A percentile compares a stretch with the other conserved stretches of the same genome.
These are phyloP conservation scores for Drosophila rhopaloa DNA, from an alignment of 1,140 invertebrate species.

Conservation along the genomic window DNA sequence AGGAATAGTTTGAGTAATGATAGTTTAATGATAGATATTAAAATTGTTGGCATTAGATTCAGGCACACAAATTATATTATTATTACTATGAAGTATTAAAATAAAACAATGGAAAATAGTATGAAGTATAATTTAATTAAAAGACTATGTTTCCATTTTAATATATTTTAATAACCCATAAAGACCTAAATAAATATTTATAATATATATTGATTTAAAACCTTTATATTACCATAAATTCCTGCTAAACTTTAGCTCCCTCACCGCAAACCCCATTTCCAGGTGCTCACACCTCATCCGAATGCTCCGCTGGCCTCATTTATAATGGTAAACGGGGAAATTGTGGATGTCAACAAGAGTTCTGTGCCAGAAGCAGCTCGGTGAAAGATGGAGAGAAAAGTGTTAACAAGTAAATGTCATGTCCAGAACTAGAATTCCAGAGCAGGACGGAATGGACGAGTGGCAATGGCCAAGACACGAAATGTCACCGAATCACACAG, in stretches of 20 bases:
- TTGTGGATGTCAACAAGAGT: conserved; percentile 57
- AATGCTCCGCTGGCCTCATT: conserved; percentile 11
- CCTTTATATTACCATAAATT: neutral
- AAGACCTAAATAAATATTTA: neutral
- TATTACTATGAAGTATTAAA: too few relatives aligned
- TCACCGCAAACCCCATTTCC: conserved; percentile 1
- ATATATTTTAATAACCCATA: too few relatives aligned
- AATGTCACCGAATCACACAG: conserved; percentile 66
- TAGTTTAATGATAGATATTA: too few relatives aligned
- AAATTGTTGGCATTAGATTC: too few relatives aligned
- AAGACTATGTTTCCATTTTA: too few relatives aligned
- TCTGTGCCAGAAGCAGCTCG: conserved; percentile 12
- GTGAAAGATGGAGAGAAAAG: conserved; percentile 56
- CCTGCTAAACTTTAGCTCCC: too few relatives aligned
- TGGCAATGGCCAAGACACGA: conserved; percentile 46
- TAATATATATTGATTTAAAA: neutral
- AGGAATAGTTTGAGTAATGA: too few relatives aligned
- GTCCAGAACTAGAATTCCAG: conserved; percentile 47
- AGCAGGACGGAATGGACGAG: conserved; percentile 11
- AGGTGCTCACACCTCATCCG: conserved; percentile 16
- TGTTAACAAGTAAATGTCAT: conserved; percentile 77
- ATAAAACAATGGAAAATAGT: too few relatives aligned
- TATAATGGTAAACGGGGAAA: conserved; percentile 35
- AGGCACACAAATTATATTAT: too few relatives aligned
- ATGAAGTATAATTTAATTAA: too few relatives aligned